Percentiles rank a stretch among this genome's conserved stretches.
Evolutionary conservation across 2,113 vertebrate genomes (phyloP).

Genomic region (Sturnira hondurensis): DNA sequence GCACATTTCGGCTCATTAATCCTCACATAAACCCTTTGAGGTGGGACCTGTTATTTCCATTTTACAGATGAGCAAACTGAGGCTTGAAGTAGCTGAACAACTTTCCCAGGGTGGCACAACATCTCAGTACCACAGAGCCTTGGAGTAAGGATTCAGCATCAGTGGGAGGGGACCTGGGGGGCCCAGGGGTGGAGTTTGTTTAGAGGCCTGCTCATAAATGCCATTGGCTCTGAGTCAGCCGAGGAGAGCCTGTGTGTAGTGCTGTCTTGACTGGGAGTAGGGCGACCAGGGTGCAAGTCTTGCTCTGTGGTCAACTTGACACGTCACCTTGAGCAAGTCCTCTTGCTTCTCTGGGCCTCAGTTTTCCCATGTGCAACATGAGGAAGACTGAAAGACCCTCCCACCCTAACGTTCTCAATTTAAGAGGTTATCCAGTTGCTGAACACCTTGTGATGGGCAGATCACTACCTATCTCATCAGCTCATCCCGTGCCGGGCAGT

Average conservation of each 20-base stretch:
- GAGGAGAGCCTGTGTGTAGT: not conserved
- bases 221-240: not conserved
- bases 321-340: not conserved
- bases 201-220: not conserved
- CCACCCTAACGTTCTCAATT: not conserved
- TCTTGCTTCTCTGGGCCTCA: not conserved
- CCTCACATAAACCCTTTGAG: not conserved
- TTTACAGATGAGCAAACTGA: not conserved
- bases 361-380: not conserved
- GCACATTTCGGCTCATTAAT: not conserved
- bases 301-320: not conserved
- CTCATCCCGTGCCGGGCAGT: not conserved
- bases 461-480: not conserved
- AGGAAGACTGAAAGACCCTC: not conserved
- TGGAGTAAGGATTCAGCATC: not conserved
- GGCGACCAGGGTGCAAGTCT: not conserved
- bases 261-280: not conserved
- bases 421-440: not conserved
- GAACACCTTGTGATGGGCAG: not conserved
- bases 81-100: not conserved
- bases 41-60: not conserved
- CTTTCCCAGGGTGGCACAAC: not conserved
- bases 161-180: accelerated
- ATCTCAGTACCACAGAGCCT: not conserved
- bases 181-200: not conserved